phyloP scores from a whole-genome alignment of 2,113 vertebrate genomes.

The Lichenostomus cassidix region DNA sequence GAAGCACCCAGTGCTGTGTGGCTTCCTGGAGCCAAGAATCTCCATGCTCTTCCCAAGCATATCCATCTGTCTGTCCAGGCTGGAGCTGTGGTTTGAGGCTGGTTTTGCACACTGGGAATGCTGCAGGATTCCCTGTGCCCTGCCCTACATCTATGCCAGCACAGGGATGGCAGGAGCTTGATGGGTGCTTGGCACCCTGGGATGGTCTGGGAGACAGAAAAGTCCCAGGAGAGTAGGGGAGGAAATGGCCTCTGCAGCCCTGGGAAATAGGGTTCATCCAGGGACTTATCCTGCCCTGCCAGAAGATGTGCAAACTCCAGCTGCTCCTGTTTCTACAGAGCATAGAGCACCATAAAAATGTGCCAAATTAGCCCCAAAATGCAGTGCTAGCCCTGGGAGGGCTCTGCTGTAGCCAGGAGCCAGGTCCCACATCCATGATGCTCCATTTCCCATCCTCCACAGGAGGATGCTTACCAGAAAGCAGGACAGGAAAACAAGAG shows the following conservation, averaged over 20 bases:
- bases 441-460: not conserved
- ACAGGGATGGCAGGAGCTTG: not conserved
- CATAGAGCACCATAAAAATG: not conserved
- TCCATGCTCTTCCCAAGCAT: fast-evolving
- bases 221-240: not conserved
- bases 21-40: not conserved
- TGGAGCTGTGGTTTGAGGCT: not conserved
- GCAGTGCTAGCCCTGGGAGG: not conserved
- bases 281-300: not conserved
- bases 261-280: not conserved
- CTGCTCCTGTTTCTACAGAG: not conserved
- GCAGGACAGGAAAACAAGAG: not conserved
- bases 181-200: not conserved
- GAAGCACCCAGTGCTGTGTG: not conserved
- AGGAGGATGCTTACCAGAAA: not conserved
- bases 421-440: fast-evolving
- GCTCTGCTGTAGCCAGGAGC: not conserved
- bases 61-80: not conserved
- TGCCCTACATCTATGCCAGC: not conserved
- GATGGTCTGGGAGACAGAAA: not conserved
- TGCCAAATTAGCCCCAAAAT: not conserved
- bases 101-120: not conserved
- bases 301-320: not conserved
- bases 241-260: not conserved
- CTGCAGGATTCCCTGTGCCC: not conserved